These are phyloP conservation scores for Meloidogyne exigua DNA, from an alignment of 1,140 invertebrate species.

Conservation along the genomic window DNA sequence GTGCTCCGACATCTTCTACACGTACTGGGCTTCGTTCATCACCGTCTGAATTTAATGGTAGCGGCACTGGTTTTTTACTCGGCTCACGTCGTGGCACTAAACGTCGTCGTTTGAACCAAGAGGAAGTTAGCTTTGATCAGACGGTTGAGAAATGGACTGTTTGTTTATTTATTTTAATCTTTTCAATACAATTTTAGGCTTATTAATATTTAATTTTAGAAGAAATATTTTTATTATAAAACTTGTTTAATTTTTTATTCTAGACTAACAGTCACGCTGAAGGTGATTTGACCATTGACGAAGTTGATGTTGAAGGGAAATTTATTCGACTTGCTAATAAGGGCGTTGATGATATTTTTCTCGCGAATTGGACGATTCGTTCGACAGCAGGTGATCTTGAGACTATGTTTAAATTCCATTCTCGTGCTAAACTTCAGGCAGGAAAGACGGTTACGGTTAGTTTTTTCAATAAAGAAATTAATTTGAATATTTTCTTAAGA, in stretches of 20 bases:
- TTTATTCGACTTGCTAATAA: slow-evolving; percentile 56
- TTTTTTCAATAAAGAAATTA: slow-evolving; percentile 4
- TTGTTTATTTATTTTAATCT: slow-evolving; percentile 26
- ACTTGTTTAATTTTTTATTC: slow-evolving; percentile 27
- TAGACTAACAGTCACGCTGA: slow-evolving; percentile 43
- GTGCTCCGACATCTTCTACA: neutral
- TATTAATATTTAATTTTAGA: too few relatives aligned
- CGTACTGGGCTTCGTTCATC: slow-evolving; percentile 19
- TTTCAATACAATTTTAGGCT: too few relatives aligned
- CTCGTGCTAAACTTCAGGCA: slow-evolving; percentile 40
- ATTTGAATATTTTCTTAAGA: slow-evolving; percentile 30
- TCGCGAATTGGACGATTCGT: slow-evolving; percentile 47
- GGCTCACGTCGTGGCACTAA: slow-evolving; percentile 43
- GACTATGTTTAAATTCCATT: slow-evolving; percentile 56
- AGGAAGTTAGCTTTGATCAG: slow-evolving; percentile 37
- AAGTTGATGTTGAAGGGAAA: slow-evolving; percentile 55
- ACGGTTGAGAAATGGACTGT: slow-evolving; percentile 29
- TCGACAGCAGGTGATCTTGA: slow-evolving; percentile 48
- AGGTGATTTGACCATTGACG: slow-evolving; percentile 50
- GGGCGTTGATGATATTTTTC: slow-evolving; percentile 51
- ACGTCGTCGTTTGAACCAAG: slow-evolving; percentile 47
- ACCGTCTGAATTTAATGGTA: slow-evolving; percentile 15
- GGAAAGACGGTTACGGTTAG: slow-evolving; percentile 52
- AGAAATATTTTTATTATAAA: neutral
- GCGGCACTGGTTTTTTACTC: slow-evolving; percentile 16